Percentiles rank a stretch among this genome's conserved stretches.
Conservation (phyloP, 1,140 invertebrate species). For the Potamilus streckersoni region DNA sequence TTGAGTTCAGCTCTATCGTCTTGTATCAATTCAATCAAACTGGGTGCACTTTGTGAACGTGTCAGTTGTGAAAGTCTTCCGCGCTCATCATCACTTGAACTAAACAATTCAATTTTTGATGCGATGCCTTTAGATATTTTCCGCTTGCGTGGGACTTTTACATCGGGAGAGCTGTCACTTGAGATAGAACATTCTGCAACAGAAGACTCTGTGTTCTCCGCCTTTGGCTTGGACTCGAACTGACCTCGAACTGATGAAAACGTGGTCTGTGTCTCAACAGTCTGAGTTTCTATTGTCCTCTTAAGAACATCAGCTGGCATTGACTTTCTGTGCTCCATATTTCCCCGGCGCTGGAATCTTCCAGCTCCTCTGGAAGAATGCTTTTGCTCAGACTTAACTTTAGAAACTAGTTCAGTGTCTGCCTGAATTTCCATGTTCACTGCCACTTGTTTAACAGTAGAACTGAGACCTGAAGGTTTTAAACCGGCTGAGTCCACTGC, state of each 20-base stretch:
- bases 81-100: conserved; percentile 47
- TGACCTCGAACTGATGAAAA: not conserved
- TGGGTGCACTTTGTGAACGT: conserved; percentile 40
- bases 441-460: not conserved
- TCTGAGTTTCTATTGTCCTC: conserved; percentile 42
- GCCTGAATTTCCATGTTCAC: not conserved
- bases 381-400: not conserved
- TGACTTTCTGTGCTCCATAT: conserved; percentile 42
- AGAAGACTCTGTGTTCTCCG: conserved; percentile 21
- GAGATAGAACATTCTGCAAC: conserved; percentile 28
- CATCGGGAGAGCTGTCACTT: conserved; percentile 45
- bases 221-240: conserved; percentile 19
- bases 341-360: conserved; percentile 29
- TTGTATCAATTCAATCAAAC: conserved; percentile 21
- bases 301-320: conserved; percentile 44
- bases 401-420: not conserved
- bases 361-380: conserved; percentile 6
- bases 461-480: not conserved
- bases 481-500: not conserved
- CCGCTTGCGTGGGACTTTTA: conserved; percentile 16
- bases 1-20: conserved; percentile 3
- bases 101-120: conserved; percentile 51
- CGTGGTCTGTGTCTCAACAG: conserved; percentile 29
- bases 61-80: conserved; percentile 16
- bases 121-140: conserved; percentile 42